Evolutionary conservation across 1,140 invertebrate species (phyloP).

Genomic region (Zaprionus lachaisei): DNA sequence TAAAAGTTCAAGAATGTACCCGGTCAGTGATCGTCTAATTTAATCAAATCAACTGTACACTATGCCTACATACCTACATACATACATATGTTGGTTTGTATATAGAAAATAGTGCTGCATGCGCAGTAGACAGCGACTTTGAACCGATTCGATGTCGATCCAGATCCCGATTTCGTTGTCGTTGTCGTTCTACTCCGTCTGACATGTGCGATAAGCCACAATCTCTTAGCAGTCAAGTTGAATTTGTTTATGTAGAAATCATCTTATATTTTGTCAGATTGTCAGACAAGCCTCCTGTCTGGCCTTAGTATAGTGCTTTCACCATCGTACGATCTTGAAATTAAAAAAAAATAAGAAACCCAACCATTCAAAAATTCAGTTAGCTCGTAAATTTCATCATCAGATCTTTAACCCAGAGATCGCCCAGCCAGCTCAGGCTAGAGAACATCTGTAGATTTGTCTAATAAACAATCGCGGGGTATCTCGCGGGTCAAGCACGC

Average conservation of each 20-base stretch:
- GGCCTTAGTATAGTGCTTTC: conserved; percentile 11
- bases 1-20: conserved; percentile 51
- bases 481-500: conserved; percentile 5
- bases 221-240: background rate
- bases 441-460: background rate
- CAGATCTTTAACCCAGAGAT: background rate
- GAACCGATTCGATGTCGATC: conserved; percentile 33
- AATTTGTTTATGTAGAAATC: conserved; percentile 9
- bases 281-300: conserved; percentile 32
- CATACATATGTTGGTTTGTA: conserved; percentile 8
- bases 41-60: conserved; percentile 36
- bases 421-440: background rate
- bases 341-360: background rate
- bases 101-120: conserved; percentile 17
- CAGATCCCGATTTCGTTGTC: conserved; percentile 1
- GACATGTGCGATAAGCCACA: conserved; percentile 31
- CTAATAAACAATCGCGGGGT: conserved; percentile 11
- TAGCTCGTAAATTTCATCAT: background rate
- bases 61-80: conserved; percentile 3
- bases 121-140: conserved; percentile 40
- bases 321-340: background rate
- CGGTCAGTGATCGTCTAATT: conserved; percentile 47
- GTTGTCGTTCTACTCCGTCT: conserved; percentile 15
- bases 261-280: background rate
- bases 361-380: background rate